Evolutionary conservation across 2,797 vertebrate species (phyloP).

Genomic region (Todus mexicanus): DNA sequence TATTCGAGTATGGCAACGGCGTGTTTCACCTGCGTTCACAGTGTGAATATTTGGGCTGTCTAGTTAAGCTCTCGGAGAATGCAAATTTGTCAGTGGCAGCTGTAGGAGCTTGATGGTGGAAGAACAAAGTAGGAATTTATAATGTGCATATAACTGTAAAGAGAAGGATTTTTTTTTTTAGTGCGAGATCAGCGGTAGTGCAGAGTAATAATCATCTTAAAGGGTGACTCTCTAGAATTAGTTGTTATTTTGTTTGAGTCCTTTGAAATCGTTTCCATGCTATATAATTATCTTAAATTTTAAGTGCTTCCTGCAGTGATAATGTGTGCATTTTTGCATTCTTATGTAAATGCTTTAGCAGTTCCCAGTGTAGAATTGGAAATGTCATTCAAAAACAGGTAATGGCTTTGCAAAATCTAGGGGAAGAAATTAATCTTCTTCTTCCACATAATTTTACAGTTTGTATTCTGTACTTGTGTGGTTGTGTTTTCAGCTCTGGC

Average conservation of each 20-base stretch:
- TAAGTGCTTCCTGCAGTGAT: slow-evolving; percentile 69
- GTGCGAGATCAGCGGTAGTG: slow-evolving; percentile 21
- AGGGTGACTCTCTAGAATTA: slow-evolving; percentile 65
- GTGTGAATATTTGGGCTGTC: slow-evolving; percentile 28
- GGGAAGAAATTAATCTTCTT: slow-evolving; percentile 45
- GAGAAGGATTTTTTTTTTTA: slow-evolving; percentile 44
- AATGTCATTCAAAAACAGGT: slow-evolving; percentile 63
- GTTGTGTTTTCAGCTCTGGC: not conserved
- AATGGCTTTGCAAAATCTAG: slow-evolving; percentile 34
- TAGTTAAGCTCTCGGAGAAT: slow-evolving; percentile 52
- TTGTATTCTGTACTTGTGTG: slow-evolving; percentile 1
- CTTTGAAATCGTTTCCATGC: slow-evolving; percentile 63
- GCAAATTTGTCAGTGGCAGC: slow-evolving; percentile 61
- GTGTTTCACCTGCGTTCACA: not conserved
- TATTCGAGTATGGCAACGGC: accelerated
- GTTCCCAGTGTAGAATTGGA: slow-evolving; percentile 36
- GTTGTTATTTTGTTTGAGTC: slow-evolving; percentile 71
- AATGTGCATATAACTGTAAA: slow-evolving; percentile 58
- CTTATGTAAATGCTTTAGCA: slow-evolving; percentile 63
- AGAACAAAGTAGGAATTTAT: slow-evolving; percentile 69
- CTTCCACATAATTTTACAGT: slow-evolving; percentile 1
- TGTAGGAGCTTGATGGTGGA: slow-evolving; percentile 59
- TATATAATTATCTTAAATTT: slow-evolving; percentile 73
- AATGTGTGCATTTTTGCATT: slow-evolving; percentile 69
- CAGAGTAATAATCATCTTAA: slow-evolving; percentile 66